phyloP scores from a whole-genome alignment of 2,888 invertebrate species.

The Arrhopalites spinosus region DNA sequence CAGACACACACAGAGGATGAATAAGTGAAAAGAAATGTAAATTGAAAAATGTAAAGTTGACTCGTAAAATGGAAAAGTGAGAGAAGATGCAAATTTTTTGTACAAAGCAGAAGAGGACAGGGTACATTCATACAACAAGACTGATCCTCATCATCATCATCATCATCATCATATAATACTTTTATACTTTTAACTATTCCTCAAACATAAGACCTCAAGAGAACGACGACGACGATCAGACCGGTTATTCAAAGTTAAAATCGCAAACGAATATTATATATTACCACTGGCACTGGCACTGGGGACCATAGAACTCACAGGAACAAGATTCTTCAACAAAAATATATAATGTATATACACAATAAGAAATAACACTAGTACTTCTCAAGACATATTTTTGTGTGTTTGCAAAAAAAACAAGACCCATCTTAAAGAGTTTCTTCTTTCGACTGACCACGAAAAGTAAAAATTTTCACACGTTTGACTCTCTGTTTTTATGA shows the following conservation, averaged over 20 bases:
- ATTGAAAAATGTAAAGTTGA: slow-evolving; percentile 10
- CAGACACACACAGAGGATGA: background rate
- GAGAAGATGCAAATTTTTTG: background rate
- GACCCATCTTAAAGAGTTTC: too few species aligned
- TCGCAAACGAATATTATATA: background rate
- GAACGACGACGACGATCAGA: background rate
- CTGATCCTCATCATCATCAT: too few species aligned
- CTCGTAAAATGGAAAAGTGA: background rate
- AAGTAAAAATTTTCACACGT: slow-evolving; percentile 13
- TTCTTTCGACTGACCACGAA: background rate
- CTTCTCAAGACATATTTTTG: too few species aligned
- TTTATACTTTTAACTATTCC: too few species aligned
- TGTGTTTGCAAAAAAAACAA: too few species aligned
- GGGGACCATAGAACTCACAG: slow-evolving; percentile 2
- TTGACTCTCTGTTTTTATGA: background rate
- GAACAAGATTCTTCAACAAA: background rate
- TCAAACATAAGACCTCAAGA: background rate
- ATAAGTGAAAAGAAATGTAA: slow-evolving; percentile 13
- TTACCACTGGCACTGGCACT: background rate
- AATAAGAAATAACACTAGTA: background rate
- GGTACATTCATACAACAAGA: background rate
- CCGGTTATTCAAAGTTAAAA: slow-evolving; percentile 9
- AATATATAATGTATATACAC: background rate
- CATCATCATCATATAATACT: too few species aligned
- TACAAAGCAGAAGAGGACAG: background rate